phyloP scores from a whole-genome alignment of 2,113 vertebrate species.

The Zingel zingel region DNA sequence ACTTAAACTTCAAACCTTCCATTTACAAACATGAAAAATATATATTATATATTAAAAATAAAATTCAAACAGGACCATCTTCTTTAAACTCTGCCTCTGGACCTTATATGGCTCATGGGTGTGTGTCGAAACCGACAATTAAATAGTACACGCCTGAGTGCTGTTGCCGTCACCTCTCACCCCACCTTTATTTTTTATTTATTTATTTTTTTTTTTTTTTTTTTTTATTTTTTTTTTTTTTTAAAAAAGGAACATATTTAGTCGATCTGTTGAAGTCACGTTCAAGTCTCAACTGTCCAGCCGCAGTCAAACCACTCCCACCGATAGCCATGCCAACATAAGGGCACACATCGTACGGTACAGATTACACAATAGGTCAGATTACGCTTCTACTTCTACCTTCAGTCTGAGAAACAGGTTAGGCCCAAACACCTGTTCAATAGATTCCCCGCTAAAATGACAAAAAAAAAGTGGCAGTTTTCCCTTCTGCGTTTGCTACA shows the following conservation, averaged over 20 bases:
- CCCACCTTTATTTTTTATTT: not conserved
- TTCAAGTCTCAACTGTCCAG: not conserved
- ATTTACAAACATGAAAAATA: not conserved
- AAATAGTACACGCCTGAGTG: not conserved
- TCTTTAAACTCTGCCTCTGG: not conserved
- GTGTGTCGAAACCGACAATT: not conserved
- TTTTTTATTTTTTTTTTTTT: too few relatives aligned
- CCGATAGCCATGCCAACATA: not conserved
- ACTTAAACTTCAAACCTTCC: not conserved
- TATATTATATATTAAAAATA: too few relatives aligned
- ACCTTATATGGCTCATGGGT: not conserved
- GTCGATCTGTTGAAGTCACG: not conserved
- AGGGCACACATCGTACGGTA: not conserved
- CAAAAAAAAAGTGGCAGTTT: not conserved
- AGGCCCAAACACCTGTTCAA: not conserved
- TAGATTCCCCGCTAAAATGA: not conserved
- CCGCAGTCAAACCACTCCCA: not conserved
- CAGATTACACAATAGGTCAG: constrained; percentile 40
- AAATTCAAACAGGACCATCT: not conserved
- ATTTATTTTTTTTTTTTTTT: too few relatives aligned
- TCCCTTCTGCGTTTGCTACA: not conserved
- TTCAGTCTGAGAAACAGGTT: not conserved
- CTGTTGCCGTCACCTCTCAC: not conserved
- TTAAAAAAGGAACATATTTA: not conserved
- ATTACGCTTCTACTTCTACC: not conserved